These are phyloP conservation scores for Gasteruption jaculator DNA, from an alignment of 2,888 invertebrate species.

Conservation along the genomic window DNA sequence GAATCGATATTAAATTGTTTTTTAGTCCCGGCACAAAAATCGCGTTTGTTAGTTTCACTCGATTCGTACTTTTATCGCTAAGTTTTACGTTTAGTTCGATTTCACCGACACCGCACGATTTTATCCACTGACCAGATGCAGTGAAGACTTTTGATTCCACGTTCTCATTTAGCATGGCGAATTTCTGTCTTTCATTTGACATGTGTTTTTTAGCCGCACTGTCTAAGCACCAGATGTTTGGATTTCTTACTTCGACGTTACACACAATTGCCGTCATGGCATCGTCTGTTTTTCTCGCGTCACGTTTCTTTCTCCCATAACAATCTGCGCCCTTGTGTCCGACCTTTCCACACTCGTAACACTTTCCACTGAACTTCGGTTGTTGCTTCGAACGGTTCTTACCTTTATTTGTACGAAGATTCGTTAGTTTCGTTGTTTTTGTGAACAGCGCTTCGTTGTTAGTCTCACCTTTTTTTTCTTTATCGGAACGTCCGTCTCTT, in stretches of 20 bases:
- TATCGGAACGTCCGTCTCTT: too few relatives aligned
- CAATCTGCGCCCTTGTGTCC: slow-evolving; percentile 14
- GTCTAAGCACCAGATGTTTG: slow-evolving; percentile 9
- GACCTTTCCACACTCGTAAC: slow-evolving; percentile 8
- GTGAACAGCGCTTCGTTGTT: too few relatives aligned
- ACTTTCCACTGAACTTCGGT: too few relatives aligned
- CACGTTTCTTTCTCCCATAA: neutral
- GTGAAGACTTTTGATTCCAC: slow-evolving; percentile 1
- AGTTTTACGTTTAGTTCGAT: slow-evolving; percentile 3
- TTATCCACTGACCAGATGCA: neutral
- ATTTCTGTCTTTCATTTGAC: slow-evolving; percentile 7
- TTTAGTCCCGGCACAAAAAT: slow-evolving; percentile 30
- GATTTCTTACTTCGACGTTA: neutral
- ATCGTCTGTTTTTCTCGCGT: neutral
- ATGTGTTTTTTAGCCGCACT: slow-evolving; percentile 14
- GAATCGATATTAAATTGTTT: slow-evolving; percentile 32
- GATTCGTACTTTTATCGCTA: slow-evolving; percentile 5
- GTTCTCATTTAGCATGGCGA: neutral
- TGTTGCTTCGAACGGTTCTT: too few relatives aligned
- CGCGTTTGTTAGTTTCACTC: slow-evolving; percentile 23
- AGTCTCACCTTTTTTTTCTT: too few relatives aligned
- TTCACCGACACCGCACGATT: slow-evolving; percentile 8
- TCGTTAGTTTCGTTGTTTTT: too few relatives aligned
- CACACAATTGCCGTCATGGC: slow-evolving; percentile 4
- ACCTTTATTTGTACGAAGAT: too few relatives aligned